Evolutionary conservation across 2,888 invertebrate species (phyloP).

Genomic region (Leptinotarsa haldemani): DNA sequence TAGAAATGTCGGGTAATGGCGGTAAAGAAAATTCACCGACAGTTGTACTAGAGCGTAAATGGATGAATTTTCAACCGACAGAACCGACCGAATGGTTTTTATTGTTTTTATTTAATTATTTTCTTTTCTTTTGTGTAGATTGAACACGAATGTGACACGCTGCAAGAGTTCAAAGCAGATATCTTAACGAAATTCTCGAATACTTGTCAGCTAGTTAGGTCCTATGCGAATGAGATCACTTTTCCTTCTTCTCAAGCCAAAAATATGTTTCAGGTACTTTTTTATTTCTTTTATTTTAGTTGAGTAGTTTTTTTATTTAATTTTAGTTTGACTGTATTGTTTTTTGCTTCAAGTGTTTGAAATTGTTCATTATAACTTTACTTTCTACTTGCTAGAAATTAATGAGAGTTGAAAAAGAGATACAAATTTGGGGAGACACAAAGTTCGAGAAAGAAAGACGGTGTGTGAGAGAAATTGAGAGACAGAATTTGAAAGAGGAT

Average conservation of each 20-base stretch:
- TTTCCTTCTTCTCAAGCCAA: slow-evolving; percentile 60
- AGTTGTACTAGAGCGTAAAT: too few species aligned
- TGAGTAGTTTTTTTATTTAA: slow-evolving; percentile 31
- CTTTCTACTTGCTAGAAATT: too few species aligned
- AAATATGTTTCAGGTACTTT: slow-evolving; percentile 61
- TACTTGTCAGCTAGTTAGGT: slow-evolving; percentile 59
- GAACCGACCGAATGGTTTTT: slow-evolving; percentile 42
- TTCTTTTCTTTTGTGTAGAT: slow-evolving; percentile 68
- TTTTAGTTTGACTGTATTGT: slow-evolving; percentile 24
- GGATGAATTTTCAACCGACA: too few species aligned
- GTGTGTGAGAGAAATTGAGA: too few species aligned
- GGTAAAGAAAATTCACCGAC: not conserved
- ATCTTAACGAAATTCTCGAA: slow-evolving; percentile 58
- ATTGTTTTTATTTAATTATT: slow-evolving; percentile 45
- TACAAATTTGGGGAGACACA: too few species aligned
- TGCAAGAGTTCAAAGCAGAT: slow-evolving; percentile 64
- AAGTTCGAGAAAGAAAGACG: too few species aligned
- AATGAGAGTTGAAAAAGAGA: too few species aligned
- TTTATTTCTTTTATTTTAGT: slow-evolving; percentile 40
- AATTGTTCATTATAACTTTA: not conserved
- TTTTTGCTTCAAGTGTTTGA: not conserved
- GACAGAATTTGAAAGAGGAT: too few species aligned
- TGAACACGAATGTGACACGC: slow-evolving; percentile 74
- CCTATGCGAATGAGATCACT: slow-evolving; percentile 59
- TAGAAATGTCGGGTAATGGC: not conserved